A percentile compares a stretch with the other conserved stretches of the same genome.
phyloP scores from a whole-genome alignment of 2,113 vertebrate genomes.

The Podocnemis expansa region DNA sequence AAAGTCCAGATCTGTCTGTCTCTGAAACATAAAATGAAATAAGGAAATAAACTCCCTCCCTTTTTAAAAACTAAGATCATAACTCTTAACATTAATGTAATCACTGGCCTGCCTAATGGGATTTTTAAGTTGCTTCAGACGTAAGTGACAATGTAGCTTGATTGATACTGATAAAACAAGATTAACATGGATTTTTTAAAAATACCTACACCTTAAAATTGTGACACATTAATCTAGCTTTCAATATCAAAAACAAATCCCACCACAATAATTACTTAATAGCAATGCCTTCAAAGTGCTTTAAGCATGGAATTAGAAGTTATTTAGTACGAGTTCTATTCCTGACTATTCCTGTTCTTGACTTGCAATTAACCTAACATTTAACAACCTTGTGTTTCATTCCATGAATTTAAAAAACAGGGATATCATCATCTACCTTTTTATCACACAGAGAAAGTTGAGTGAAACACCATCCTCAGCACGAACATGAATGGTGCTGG shows the following conservation, averaged over 20 bases:
- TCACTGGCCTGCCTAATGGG: background rate
- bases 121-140: background rate
- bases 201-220: background rate
- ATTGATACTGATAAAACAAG: background rate
- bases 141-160: background rate
- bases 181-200: background rate
- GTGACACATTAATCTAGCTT: background rate
- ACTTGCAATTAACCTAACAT: background rate
- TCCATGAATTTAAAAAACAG: background rate
- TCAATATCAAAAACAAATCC: too few species aligned
- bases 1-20: background rate
- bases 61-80: background rate
- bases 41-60: background rate
- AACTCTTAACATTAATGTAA: slow-evolving; percentile 5
- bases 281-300: background rate
- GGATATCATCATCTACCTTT: background rate
- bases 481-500: background rate
- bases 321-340: background rate
- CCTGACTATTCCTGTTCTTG: background rate
- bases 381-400: background rate
- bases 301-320: background rate
- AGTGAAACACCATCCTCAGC: background rate
- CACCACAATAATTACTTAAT: too few species aligned
- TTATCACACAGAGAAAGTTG: background rate
- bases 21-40: background rate